Conservation (phyloP, 2,797 vertebrate genomes). For the Mus spretus region DNA sequence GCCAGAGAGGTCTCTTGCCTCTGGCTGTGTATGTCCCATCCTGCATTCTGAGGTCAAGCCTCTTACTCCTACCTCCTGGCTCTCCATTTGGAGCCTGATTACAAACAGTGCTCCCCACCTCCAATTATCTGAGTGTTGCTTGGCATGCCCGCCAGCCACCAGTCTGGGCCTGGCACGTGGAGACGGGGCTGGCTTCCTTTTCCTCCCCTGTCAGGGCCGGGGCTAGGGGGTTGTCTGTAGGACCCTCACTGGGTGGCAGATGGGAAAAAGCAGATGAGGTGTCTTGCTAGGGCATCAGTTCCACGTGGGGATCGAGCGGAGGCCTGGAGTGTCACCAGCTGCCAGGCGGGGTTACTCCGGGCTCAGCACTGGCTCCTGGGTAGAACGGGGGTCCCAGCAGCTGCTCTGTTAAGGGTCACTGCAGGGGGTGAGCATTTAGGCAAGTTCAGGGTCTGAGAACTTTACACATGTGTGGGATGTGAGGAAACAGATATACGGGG, state of each 20-base stretch:
- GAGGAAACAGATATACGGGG: background rate
- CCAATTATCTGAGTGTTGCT: background rate
- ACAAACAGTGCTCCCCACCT: background rate
- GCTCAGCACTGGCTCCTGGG: background rate
- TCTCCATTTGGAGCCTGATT: background rate
- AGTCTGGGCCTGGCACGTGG: background rate
- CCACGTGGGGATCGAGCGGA: background rate
- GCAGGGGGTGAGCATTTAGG: background rate
- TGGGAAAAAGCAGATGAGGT: background rate
- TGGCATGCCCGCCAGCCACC: background rate
- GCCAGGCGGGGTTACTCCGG: background rate
- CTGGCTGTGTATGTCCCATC: rapidly evolving
- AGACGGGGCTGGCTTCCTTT: background rate
- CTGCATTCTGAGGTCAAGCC: background rate
- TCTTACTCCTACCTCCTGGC: too few species aligned
- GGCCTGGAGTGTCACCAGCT: background rate
- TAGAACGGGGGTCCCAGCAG: background rate
- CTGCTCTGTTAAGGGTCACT: rapidly evolving
- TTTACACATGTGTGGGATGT: background rate
- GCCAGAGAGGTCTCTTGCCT: background rate
- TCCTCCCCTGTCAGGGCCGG: background rate
- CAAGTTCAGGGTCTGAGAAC: background rate
- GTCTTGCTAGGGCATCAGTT: background rate
- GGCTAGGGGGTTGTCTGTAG: background rate
- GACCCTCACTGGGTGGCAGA: conserved; percentile 19